A percentile compares a stretch with the other conserved stretches of the same genome.
phyloP scores from a whole-genome alignment of 2,113 vertebrate genomes.

The Clinocottus analis region DNA sequence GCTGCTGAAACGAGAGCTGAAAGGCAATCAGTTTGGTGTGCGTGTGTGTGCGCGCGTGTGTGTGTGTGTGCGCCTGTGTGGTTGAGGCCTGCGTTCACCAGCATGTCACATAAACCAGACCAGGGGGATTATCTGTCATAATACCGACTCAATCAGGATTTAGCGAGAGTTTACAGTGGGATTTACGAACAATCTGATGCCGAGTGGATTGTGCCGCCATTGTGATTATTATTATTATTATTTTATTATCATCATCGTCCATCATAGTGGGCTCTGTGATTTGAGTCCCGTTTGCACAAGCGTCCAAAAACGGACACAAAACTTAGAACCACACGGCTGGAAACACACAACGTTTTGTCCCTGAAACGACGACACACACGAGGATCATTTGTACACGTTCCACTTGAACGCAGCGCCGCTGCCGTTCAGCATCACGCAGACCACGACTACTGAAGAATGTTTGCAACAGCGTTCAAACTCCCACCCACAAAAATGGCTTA shows the following conservation, averaged over 20 bases:
- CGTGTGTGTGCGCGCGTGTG: neutral
- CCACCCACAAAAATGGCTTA: neutral
- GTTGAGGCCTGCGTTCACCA: slow-evolving; percentile 16
- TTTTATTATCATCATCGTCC: slow-evolving; percentile 10
- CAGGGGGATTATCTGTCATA: slow-evolving; percentile 72
- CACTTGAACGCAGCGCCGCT: neutral
- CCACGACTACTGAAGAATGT: neutral
- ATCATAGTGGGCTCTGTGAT: slow-evolving; percentile 22
- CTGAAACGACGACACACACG: neutral
- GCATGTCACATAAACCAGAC: slow-evolving; percentile 61
- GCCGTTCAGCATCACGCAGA: neutral
- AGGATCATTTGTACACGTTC: neutral
- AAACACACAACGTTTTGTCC: neutral
- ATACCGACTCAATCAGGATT: slow-evolving; percentile 69
- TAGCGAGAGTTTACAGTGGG: slow-evolving; percentile 66
- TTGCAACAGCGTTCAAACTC: neutral
- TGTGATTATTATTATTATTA: slow-evolving; percentile 59
- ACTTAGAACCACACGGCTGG: neutral
- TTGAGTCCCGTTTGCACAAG: slow-evolving; percentile 30
- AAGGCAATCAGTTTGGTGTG: slow-evolving; percentile 46
- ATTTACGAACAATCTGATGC: slow-evolving; percentile 73
- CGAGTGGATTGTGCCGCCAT: slow-evolving; percentile 63
- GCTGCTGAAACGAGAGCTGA: slow-evolving; percentile 62
- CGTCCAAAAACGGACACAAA: neutral
- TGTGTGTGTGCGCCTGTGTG: neutral